These are phyloP conservation scores for Merops nubicus DNA, from an alignment of 2,113 vertebrate genomes.

Conservation along the genomic window DNA sequence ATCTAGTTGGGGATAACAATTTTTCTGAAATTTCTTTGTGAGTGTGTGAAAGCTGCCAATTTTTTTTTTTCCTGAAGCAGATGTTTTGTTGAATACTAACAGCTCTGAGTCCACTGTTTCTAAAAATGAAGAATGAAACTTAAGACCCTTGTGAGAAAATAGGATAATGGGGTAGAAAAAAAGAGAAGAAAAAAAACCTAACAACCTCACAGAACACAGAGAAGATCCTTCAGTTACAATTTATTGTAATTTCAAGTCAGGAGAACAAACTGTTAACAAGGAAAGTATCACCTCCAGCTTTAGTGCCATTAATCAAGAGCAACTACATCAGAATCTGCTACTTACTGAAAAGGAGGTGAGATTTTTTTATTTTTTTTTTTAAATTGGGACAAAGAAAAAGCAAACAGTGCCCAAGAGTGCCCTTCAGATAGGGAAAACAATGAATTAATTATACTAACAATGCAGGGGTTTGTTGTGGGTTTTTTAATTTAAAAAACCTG, in stretches of 20 bases:
- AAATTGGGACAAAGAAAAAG: neutral
- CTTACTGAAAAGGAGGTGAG: neutral
- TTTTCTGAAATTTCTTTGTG: slow-evolving; percentile 44
- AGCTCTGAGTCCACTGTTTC: neutral
- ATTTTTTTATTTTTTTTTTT: neutral
- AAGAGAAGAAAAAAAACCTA: neutral
- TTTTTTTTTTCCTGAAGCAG: slow-evolving; percentile 40
- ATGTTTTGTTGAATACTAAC: slow-evolving; percentile 30
- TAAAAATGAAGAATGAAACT: slow-evolving; percentile 6
- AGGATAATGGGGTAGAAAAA: neutral
- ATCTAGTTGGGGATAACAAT: slow-evolving; percentile 16
- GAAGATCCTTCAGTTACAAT: neutral
- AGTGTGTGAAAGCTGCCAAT: slow-evolving; percentile 24
- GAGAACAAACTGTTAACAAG: neutral
- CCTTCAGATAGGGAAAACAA: neutral
- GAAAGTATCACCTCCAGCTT: neutral
- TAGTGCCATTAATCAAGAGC: neutral
- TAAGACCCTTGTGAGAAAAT: neutral
- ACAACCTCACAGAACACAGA: neutral
- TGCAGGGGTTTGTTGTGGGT: neutral
- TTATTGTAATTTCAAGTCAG: neutral
- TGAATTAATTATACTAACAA: neutral
- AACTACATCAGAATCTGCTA: neutral
- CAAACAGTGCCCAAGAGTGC: neutral
- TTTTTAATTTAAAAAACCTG: neutral